Conservation (phyloP, 2,888 invertebrate genomes). For the Sycophila texana region DNA sequence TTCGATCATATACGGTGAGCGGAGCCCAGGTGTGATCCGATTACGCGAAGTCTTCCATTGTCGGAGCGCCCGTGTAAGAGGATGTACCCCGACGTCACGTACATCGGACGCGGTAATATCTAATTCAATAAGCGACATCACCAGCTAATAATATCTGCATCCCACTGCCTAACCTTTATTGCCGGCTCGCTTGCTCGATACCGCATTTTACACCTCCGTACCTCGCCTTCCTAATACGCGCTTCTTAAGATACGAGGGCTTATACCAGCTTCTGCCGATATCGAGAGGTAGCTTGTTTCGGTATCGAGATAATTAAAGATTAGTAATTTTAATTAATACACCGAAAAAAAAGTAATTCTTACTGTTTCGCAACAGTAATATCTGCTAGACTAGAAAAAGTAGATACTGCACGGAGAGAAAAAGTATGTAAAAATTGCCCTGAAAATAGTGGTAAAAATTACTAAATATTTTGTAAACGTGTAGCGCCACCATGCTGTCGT, state of each 20-base stretch:
- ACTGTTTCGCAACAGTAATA: too few relatives aligned
- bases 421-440: too few relatives aligned
- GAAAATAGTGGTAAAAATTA: too few relatives aligned
- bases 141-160: neutral
- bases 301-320: neutral
- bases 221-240: neutral
- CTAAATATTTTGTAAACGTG: too few relatives aligned
- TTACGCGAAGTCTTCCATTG: constrained; percentile 37
- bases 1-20: constrained; percentile 2
- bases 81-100: constrained; percentile 3
- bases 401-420: too few relatives aligned
- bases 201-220: neutral
- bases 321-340: neutral
- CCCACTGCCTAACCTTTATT: neutral
- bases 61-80: neutral
- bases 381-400: too few relatives aligned
- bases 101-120: constrained; percentile 21
- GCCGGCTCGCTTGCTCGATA: neutral
- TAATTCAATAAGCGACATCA: constrained; percentile 31
- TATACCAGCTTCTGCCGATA: too few relatives aligned
- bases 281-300: neutral
- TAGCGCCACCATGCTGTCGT: too few relatives aligned
- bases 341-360: too few relatives aligned
- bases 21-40: constrained; percentile 22
- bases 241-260: too few relatives aligned